Base-by-base conservation (phyloP, 2,797 vertebrate species). In the Eulemur coronatus region DNA sequence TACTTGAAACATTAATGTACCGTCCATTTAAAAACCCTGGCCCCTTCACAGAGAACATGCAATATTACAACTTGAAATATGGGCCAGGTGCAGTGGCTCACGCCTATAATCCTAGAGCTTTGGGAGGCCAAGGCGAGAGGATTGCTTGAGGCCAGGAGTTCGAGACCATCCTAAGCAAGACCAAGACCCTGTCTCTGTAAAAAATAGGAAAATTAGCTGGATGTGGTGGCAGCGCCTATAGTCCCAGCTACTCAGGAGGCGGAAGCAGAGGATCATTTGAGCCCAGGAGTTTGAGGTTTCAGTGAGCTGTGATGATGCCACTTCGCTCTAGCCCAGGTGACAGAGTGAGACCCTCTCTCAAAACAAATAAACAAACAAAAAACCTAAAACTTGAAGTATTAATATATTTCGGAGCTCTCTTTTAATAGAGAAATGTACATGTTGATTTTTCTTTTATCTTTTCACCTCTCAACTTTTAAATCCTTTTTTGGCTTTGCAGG, bases 401-500 rank as follows among this genome's bases (percentile, higher is more conserved):
- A 59, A 38, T n/a, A 11, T 76, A 95, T 94, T 87, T 91, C n/a
- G 72, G 26, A 50, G 72, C 48, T 92, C 35, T 55, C 48, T 67
- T 80, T 92, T 41, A 92, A 11, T 52, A 89, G 30, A 85, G 41
- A 95, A 76, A 48, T 35, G 13, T 82, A 9, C 86, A 12, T 92
- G 12, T 91, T 78, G 84, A 14, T 59, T 92, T 97, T 88, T 95
- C 85, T 91, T 93, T 75, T 84, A 57, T 79, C 7, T 88, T 95
- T 85, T 95, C 90, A 92, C 46, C 22, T 91, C 24, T 18, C 11
- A 72, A 46, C 57, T 26, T 84, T 65, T 95, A 69, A 73, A 81
- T 75, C 30, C 38, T 35, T 48, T 94, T 73, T 92, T 95, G 67
- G 18, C 35, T 48, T 97, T 95, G 0, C 98, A 99, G 99, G 99